These are phyloP conservation scores for Malacoctenus gilli DNA, from an alignment of 2,797 vertebrate genomes.

Conservation along the genomic window DNA sequence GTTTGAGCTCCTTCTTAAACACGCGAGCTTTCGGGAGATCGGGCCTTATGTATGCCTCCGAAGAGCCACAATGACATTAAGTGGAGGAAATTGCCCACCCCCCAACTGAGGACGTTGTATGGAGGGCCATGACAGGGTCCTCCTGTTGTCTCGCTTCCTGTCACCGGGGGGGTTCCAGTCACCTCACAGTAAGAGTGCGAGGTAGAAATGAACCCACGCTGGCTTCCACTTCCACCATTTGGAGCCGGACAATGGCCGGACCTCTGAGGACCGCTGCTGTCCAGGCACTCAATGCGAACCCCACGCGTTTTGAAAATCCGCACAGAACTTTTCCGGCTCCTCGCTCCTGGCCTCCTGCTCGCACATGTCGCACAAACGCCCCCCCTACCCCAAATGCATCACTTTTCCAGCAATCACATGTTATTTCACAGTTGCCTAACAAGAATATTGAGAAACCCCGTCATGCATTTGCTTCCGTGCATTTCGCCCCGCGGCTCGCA, in stretches of 20 bases:
- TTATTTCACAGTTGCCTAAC: conserved; percentile 61
- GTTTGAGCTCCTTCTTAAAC: too few relatives aligned
- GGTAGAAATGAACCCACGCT: conserved; percentile 6
- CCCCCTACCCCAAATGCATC: conserved; percentile 7
- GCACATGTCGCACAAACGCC: conserved; percentile 13
- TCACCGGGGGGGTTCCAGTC: not conserved
- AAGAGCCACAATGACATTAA: too few relatives aligned
- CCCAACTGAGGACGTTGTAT: too few relatives aligned
- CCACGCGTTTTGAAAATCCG: not conserved
- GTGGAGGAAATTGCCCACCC: too few relatives aligned
- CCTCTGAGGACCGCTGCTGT: not conserved
- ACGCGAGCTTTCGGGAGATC: too few relatives aligned
- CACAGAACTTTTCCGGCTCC: conserved; percentile 20
- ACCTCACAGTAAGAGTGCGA: conserved; percentile 1
- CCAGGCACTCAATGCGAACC: not conserved
- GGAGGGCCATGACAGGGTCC: too few relatives aligned
- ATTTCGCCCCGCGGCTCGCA: conserved; percentile 22
- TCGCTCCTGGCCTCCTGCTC: conserved; percentile 10
- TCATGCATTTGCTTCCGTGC: conserved; percentile 45
- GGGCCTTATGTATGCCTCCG: too few relatives aligned
- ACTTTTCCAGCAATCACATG: conserved; percentile 23
- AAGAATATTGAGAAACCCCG: conserved; percentile 43
- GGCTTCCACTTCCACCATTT: too few relatives aligned
- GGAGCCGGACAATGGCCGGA: not conserved
- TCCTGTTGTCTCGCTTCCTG: too few relatives aligned